These are phyloP conservation scores for Drosophila buzzatii DNA, from an alignment of 2,888 invertebrate species.

Conservation along the genomic window DNA sequence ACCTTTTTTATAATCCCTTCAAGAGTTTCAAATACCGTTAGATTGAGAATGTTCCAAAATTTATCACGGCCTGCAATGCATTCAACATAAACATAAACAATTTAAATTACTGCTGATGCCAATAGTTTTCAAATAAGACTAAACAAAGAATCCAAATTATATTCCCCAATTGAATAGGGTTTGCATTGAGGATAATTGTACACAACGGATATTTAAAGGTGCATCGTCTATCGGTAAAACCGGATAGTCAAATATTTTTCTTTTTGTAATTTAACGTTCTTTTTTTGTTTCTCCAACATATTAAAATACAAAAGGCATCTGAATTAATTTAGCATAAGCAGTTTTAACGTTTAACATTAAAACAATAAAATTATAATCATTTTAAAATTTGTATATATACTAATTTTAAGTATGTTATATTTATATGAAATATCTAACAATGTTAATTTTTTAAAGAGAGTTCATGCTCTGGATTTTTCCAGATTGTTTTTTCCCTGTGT, in stretches of 20 bases:
- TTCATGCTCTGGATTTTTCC: slow-evolving; percentile 47
- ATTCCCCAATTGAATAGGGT: background rate
- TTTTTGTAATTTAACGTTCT: slow-evolving; percentile 2
- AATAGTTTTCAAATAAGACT: background rate
- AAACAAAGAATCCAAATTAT: background rate
- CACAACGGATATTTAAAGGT: background rate
- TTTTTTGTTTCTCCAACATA: slow-evolving; percentile 28
- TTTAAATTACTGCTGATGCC: background rate
- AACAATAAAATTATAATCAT: slow-evolving; percentile 72
- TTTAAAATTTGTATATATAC: slow-evolving; percentile 49
- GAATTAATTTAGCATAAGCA: slow-evolving; percentile 34
- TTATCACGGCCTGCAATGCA: slow-evolving; percentile 8
- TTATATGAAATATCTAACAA: slow-evolving; percentile 56
- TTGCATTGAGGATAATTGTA: slow-evolving; percentile 12
- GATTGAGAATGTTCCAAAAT: slow-evolving; percentile 2
- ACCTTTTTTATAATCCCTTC: slow-evolving; percentile 8
- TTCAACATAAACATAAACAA: background rate
- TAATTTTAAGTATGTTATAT: slow-evolving; percentile 35
- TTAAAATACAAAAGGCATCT: slow-evolving; percentile 29
- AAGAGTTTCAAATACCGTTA: slow-evolving; percentile 20
- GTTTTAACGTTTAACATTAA: slow-evolving; percentile 51
- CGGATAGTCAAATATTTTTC: slow-evolving; percentile 25
- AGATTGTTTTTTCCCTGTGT: slow-evolving; percentile 31
- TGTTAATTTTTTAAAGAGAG: slow-evolving; percentile 56
- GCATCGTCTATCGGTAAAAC: slow-evolving; percentile 1